phyloP scores from a whole-genome alignment of 2,113 vertebrate genomes.

The Eolophus roseicapilla region DNA sequence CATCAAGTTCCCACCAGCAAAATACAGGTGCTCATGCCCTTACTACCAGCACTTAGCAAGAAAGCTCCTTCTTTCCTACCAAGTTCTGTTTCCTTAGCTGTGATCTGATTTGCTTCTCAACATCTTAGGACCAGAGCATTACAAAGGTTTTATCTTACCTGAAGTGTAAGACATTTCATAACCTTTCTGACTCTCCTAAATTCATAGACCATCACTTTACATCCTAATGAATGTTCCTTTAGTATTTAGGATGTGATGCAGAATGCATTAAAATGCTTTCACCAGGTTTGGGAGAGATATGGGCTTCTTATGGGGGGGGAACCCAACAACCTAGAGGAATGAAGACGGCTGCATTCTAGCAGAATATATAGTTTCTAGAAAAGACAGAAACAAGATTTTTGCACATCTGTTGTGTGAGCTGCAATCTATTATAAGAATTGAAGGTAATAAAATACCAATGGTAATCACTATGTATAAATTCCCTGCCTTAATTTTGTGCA shows the following conservation, averaged over 20 bases:
- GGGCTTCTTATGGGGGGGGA: not conserved
- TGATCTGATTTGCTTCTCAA: not conserved
- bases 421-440: not conserved
- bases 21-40: accelerated
- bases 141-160: not conserved
- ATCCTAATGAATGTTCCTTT: accelerated
- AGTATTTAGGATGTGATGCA: not conserved
- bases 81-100: accelerated
- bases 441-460: not conserved
- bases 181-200: not conserved
- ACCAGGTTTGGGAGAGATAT: not conserved
- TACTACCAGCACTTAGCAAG: accelerated
- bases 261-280: not conserved
- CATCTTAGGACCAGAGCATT: not conserved
- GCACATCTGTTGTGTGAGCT: not conserved
- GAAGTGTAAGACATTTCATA: not conserved
- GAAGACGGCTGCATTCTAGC: not conserved
- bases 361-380: not conserved
- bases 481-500: slow-evolving; percentile 13
- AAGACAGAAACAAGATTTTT: not conserved
- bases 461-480: slow-evolving; percentile 35
- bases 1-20: not conserved
- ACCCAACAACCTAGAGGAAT: not conserved
- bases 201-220: accelerated
- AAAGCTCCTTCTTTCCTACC: accelerated